Percentiles rank a stretch among this genome's conserved stretches.
phyloP scores from a whole-genome alignment of 1,140 invertebrate genomes.

The Heterodera schachtii region DNA sequence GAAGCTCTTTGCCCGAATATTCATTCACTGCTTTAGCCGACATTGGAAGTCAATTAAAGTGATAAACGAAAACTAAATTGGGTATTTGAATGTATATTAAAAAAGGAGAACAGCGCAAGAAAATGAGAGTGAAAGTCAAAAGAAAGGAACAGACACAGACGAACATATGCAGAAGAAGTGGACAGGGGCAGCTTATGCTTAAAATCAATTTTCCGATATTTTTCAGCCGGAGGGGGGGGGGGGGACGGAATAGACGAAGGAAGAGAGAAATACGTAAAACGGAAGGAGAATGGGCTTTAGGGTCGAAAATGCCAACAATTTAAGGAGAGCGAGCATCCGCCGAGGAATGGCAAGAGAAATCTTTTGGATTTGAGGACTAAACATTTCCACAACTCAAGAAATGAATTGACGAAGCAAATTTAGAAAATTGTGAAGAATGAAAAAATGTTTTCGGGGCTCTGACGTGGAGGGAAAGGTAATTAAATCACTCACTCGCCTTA shows the following conservation, averaged over 20 bases:
- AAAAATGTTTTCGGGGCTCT: background rate
- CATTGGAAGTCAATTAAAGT: slow-evolving; percentile 71
- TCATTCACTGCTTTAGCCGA: slow-evolving; percentile 97
- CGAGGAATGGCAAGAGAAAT: background rate
- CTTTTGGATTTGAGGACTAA: background rate
- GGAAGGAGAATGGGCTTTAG: background rate
- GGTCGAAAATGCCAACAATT: no score
- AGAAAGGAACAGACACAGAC: background rate
- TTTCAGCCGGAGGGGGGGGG: background rate
- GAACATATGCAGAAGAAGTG: background rate
- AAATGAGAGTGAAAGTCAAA: background rate
- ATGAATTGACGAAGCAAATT: background rate
- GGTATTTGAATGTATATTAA: no score
- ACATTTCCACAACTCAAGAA: no score
- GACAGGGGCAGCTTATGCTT: background rate
- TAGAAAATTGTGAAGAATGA: background rate
- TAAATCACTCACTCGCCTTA: background rate
- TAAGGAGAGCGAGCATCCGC: background rate
- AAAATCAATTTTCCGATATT: slow-evolving; percentile 16
- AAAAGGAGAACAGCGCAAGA: slow-evolving; percentile 7
- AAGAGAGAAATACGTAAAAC: slow-evolving; percentile 1
- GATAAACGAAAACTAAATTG: background rate
- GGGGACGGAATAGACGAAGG: background rate
- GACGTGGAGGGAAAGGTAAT: background rate
- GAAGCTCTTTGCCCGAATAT: slow-evolving; percentile 88